phyloP scores from a whole-genome alignment of 2,797 vertebrate genomes.

The Varecia variegata region DNA sequence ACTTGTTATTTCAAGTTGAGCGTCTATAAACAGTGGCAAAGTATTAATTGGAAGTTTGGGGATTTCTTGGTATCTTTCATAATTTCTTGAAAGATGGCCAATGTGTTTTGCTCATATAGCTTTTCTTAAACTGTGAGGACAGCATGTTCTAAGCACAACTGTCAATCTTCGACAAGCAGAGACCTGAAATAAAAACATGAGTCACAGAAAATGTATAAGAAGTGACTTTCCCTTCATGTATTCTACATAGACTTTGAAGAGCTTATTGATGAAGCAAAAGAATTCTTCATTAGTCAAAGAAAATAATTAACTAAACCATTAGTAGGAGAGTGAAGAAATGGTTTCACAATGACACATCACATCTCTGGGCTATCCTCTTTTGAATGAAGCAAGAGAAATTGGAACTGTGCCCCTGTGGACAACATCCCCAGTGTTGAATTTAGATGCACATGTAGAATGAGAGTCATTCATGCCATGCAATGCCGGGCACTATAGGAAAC shows the following conservation, averaged over 20 bases:
- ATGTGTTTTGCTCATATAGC: conserved; percentile 44
- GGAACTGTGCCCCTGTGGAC: background rate
- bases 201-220: conserved; percentile 20
- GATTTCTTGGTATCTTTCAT: conserved; percentile 33
- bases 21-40: background rate
- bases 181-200: conserved; percentile 39
- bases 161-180: conserved; percentile 34
- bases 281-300: background rate
- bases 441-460: background rate
- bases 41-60: conserved; percentile 41
- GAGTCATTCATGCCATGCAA: background rate
- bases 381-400: background rate
- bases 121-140: conserved; percentile 60
- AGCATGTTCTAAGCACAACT: conserved; percentile 68
- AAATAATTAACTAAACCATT: background rate
- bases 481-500: background rate
- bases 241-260: background rate
- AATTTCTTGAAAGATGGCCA: conserved; percentile 64
- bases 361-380: background rate
- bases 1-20: conserved; percentile 35
- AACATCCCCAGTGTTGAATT: background rate
- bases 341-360: background rate
- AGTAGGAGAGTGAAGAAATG: background rate
- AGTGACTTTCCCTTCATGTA: background rate
- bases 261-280: background rate